Conservation (phyloP, 2,888 invertebrate genomes). For the Habroteleia sp. region DNA sequence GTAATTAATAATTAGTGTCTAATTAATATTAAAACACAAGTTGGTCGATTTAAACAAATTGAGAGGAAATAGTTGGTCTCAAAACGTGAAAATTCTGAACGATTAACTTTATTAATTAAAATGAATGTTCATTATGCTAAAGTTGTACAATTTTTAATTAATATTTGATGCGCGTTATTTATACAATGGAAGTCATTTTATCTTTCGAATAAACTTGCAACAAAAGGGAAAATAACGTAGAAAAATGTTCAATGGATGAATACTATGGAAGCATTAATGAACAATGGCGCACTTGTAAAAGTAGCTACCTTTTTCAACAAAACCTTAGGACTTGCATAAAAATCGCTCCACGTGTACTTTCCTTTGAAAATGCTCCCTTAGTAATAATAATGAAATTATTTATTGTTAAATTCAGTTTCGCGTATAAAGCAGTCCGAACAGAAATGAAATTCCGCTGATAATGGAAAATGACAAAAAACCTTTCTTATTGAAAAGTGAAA, state of each 20-base stretch:
- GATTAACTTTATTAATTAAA: no score
- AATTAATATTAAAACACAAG: no score
- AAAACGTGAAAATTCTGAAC: no score
- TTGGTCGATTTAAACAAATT: no score
- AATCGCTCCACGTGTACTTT: constrained; percentile 3
- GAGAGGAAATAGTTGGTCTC: no score
- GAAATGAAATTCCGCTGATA: constrained; percentile 24
- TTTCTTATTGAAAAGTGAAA: constrained; percentile 33
- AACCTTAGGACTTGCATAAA: background rate
- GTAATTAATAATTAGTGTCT: no score
- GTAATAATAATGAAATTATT: constrained; percentile 8
- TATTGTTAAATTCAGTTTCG: constrained; percentile 9
- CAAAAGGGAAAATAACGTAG: background rate
- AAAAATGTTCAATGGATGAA: constrained; percentile 3
- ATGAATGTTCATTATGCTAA: no score
- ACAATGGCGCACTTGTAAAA: constrained; percentile 1
- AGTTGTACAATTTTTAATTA: no score
- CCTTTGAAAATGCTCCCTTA: background rate
- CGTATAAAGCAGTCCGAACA: constrained; percentile 5
- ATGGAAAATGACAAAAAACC: constrained; percentile 33
- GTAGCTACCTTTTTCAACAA: constrained; percentile 7
- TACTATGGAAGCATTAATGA: constrained; percentile 11
- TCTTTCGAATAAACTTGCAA: constrained; percentile 6
- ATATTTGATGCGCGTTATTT: no score
- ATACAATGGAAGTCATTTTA: no score